phyloP scores from a whole-genome alignment of 2,888 invertebrate genomes.

The Watsonalla cultraria region DNA sequence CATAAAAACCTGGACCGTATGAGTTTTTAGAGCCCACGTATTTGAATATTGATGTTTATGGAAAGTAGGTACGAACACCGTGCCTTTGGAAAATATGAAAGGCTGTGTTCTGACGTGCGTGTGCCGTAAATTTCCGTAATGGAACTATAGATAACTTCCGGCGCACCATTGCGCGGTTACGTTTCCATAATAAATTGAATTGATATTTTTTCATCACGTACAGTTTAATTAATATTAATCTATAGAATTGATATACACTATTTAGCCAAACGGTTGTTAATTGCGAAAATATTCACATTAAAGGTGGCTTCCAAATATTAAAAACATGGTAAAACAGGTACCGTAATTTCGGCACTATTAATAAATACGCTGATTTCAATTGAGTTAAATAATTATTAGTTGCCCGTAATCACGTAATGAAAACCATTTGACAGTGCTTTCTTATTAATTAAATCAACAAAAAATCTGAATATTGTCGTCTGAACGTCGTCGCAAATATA shows the following conservation, averaged over 20 bases:
- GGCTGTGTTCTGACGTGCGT: conserved; percentile 23
- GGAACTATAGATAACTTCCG: conserved; percentile 28
- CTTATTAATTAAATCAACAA: too few species aligned
- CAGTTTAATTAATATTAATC: not conserved
- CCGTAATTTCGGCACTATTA: too few species aligned
- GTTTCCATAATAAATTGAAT: not conserved
- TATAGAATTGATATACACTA: not conserved
- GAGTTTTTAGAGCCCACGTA: conserved; percentile 61
- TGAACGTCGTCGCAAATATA: too few species aligned
- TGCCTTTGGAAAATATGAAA: conserved; percentile 30
- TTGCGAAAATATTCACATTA: too few species aligned
- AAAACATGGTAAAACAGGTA: too few species aligned
- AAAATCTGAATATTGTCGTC: too few species aligned
- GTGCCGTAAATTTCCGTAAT: conserved; percentile 32
- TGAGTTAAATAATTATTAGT: too few species aligned
- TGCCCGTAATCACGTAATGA: too few species aligned
- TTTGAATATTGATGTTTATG: conserved; percentile 74
- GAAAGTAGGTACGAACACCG: conserved; percentile 34
- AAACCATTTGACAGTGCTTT: too few species aligned
- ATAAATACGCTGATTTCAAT: too few species aligned
- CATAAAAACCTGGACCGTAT: conserved; percentile 68
- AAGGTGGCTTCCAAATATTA: too few species aligned
- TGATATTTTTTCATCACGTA: not conserved
- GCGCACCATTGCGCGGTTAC: conserved; percentile 3
- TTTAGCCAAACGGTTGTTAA: too few species aligned